Evolutionary conservation across 2,888 invertebrate species (phyloP).

Genomic region (Sericinus montela): DNA sequence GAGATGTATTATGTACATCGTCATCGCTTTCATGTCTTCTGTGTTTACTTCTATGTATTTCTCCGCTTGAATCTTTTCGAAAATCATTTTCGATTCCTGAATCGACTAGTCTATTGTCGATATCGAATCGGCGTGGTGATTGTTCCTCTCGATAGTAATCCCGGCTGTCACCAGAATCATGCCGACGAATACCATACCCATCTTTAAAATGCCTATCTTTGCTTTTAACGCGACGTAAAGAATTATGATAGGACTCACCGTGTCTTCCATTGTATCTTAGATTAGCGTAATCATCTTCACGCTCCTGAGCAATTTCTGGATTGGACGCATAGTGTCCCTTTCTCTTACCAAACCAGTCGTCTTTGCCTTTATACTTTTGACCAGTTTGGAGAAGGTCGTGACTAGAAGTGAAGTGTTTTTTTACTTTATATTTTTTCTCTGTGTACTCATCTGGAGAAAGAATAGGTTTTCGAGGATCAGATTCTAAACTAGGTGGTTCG

Average conservation of each 20-base stretch:
- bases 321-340: constrained; percentile 81
- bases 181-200: constrained; percentile 57
- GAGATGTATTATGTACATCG: constrained; percentile 82
- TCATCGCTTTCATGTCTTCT: constrained; percentile 82
- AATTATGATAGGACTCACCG: constrained; percentile 78
- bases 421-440: constrained; percentile 70
- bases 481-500: constrained; percentile 85
- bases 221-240: constrained; percentile 79
- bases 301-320: constrained; percentile 79
- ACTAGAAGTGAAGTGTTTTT: constrained; percentile 69
- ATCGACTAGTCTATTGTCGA: constrained; percentile 83
- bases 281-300: constrained; percentile 70
- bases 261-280: constrained; percentile 58
- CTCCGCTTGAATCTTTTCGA: constrained; percentile 83
- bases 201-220: constrained; percentile 60
- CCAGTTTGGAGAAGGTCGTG: constrained; percentile 64
- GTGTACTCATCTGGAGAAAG: constrained; percentile 81
- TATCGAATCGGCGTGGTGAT: constrained; percentile 67
- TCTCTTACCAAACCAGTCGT: constrained; percentile 62
- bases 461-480: constrained; percentile 73
- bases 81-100: constrained; percentile 91
- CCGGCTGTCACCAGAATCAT: constrained; percentile 73
- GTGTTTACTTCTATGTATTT: constrained; percentile 55
- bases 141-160: constrained; percentile 64
- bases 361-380: constrained; percentile 68